phyloP scores from a whole-genome alignment of 2,113 vertebrate genomes.

The Chlorodrepanis virens region DNA sequence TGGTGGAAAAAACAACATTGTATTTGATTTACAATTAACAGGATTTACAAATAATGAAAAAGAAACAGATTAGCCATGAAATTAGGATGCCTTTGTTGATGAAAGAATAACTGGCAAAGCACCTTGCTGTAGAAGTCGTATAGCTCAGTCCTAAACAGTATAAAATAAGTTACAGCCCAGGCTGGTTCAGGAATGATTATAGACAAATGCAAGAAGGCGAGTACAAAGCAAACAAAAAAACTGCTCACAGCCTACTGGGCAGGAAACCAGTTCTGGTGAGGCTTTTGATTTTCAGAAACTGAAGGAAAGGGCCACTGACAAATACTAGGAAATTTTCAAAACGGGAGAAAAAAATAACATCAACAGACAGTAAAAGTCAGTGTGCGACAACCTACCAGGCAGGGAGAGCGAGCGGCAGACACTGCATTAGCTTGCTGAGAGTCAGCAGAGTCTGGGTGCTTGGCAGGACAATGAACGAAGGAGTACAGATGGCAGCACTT shows the following conservation, averaged over 20 bases:
- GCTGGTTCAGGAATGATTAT: conserved; percentile 24
- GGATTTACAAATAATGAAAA: conserved; percentile 77
- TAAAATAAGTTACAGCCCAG: conserved; percentile 53
- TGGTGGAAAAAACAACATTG: conserved; percentile 73
- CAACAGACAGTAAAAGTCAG: neutral
- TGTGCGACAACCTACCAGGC: neutral
- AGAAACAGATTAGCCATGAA: conserved; percentile 60
- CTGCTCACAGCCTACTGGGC: neutral
- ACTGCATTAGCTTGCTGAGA: conserved; percentile 8
- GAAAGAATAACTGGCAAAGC: conserved; percentile 51
- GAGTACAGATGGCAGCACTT: conserved; percentile 51
- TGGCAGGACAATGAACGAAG: conserved; percentile 17
- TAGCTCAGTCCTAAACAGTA: conserved; percentile 38
- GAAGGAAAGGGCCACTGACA: neutral
- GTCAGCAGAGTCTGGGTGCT: neutral
- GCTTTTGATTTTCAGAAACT: neutral
- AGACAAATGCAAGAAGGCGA: neutral
- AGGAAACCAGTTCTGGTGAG: neutral
- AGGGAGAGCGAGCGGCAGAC: neutral
- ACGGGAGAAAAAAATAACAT: neutral
- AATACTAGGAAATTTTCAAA: neutral
- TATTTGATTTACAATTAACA: conserved; percentile 79
- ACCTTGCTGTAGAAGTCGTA: conserved; percentile 29
- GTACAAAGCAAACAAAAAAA: neutral
- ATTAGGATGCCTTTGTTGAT: conserved; percentile 48